phyloP scores from a whole-genome alignment of 2,888 invertebrate species.

The Cryptocephalus primarius region DNA sequence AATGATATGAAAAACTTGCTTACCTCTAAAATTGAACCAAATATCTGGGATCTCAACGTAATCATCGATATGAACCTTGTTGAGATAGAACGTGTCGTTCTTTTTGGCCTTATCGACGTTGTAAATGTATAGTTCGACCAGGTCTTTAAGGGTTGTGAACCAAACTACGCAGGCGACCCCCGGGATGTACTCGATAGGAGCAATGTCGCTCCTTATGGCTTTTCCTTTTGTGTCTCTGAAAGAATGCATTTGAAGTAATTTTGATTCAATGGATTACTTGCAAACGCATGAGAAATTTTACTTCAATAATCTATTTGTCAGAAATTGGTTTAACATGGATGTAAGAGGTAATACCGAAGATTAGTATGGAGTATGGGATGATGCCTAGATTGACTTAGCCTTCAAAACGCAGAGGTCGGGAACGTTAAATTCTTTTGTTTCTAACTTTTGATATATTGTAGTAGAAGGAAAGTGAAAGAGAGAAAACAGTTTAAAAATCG shows the following conservation, averaged over 20 bases:
- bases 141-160: slow-evolving; percentile 28
- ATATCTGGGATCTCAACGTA: slow-evolving; percentile 24
- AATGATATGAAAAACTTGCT: neutral
- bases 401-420: too few species aligned
- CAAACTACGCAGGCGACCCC: slow-evolving; percentile 36
- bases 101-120: slow-evolving; percentile 25
- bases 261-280: too few species aligned
- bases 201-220: slow-evolving; percentile 13
- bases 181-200: slow-evolving; percentile 14
- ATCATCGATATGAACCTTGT: slow-evolving; percentile 30
- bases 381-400: too few species aligned
- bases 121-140: slow-evolving; percentile 31
- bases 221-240: slow-evolving; percentile 28
- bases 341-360: too few species aligned
- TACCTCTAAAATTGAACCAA: slow-evolving; percentile 34
- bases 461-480: too few species aligned
- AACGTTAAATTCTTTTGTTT: too few species aligned
- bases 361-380: too few species aligned
- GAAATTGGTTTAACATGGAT: too few species aligned
- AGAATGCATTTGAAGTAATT: too few species aligned
- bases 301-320: neutral
- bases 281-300: neutral
- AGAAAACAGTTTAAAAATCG: too few species aligned
- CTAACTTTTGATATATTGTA: too few species aligned
- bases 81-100: slow-evolving; percentile 23